Conservation (phyloP, 2,888 invertebrate genomes). For the Baccha elongata region DNA sequence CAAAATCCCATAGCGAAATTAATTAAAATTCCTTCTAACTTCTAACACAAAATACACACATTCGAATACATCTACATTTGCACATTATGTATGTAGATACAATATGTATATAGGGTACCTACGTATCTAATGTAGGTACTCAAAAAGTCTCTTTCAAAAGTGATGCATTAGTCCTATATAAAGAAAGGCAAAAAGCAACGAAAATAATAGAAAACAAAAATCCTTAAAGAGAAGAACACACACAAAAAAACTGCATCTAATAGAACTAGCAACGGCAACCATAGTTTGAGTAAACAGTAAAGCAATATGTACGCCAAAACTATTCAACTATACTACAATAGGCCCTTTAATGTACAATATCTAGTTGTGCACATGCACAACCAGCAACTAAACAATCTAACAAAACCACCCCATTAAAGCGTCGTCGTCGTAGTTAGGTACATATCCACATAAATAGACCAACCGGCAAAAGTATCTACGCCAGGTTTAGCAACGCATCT, state of each 20-base stretch:
- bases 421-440: slow-evolving; percentile 42
- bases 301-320: slow-evolving; percentile 64
- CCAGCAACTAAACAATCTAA: slow-evolving; percentile 25
- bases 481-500: slow-evolving; percentile 73
- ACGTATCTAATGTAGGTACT: slow-evolving; percentile 13
- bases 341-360: slow-evolving; percentile 72
- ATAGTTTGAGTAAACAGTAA: slow-evolving; percentile 65
- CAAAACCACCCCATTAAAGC: slow-evolving; percentile 70
- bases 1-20: slow-evolving; percentile 61
- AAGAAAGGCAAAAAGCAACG: slow-evolving; percentile 35
- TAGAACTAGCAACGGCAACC: slow-evolving; percentile 45
- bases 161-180: slow-evolving; percentile 62
- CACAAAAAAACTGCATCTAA: slow-evolving; percentile 22
- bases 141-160: slow-evolving; percentile 52
- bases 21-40: slow-evolving; percentile 71
- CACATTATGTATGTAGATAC: neutral
- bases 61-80: slow-evolving; percentile 7
- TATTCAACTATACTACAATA: slow-evolving; percentile 72
- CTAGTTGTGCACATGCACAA: slow-evolving; percentile 64
- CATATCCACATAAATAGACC: slow-evolving; percentile 73
- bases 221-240: slow-evolving; percentile 20
- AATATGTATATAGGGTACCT: neutral
- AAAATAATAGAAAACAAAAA: slow-evolving; percentile 38
- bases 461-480: slow-evolving; percentile 73
- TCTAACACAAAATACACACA: slow-evolving; percentile 28